Evolutionary conservation across 2,113 vertebrate species (phyloP).

Genomic region (Saguinus imperator): DNA sequence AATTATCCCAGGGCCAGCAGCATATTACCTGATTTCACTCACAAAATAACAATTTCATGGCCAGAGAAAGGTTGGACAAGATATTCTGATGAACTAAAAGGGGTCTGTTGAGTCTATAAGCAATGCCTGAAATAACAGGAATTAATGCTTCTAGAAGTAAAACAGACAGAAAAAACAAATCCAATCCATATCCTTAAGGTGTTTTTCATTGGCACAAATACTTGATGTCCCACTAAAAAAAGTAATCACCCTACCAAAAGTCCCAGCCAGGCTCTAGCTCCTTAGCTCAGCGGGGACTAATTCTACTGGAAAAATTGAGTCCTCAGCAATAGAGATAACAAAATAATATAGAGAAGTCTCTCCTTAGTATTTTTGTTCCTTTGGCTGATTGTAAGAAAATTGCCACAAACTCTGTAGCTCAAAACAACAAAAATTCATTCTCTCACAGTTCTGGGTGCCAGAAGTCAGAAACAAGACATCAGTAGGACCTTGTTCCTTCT

Average conservation of each 20-base stretch:
- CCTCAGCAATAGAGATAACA: background rate
- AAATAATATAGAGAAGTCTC: background rate
- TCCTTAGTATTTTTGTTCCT: background rate
- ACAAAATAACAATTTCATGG: background rate
- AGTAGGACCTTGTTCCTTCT: background rate
- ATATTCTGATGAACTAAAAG: slow-evolving; percentile 14
- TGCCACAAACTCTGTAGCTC: background rate
- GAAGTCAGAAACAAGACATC: background rate
- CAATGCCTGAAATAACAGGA: background rate
- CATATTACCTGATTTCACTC: background rate
- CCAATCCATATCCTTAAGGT: background rate
- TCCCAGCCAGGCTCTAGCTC: background rate
- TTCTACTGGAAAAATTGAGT: background rate
- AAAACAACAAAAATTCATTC: background rate
- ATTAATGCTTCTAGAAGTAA: background rate
- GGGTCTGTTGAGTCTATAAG: background rate
- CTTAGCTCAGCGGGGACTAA: background rate
- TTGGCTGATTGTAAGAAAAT: background rate
- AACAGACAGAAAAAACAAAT: slow-evolving; percentile 29
- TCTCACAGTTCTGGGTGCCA: background rate
- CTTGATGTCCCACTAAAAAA: background rate
- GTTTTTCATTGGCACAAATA: background rate
- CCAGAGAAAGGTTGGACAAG: background rate
- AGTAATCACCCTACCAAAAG: background rate
- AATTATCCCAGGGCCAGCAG: background rate